phyloP scores from a whole-genome alignment of 2,888 invertebrate genomes.

The Erebia epiphron region DNA sequence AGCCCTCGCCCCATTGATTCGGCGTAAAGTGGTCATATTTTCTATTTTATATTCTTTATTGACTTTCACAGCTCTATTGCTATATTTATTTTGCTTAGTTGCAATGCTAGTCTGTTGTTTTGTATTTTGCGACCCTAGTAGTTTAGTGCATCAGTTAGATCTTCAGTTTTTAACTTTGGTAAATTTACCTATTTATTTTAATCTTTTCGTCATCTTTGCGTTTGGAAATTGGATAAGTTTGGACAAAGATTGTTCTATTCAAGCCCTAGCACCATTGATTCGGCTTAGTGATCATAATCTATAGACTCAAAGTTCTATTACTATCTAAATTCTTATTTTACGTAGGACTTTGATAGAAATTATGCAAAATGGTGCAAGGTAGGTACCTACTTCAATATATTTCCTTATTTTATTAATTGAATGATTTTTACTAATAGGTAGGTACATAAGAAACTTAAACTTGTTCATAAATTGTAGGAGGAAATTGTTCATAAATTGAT shows the following conservation, averaged over 20 bases:
- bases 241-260: neutral
- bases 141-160: too few species aligned
- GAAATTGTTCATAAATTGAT: too few species aligned
- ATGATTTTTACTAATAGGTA: too few species aligned
- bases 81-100: slow-evolving; percentile 31
- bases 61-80: slow-evolving; percentile 55
- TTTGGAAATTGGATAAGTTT: neutral
- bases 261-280: neutral
- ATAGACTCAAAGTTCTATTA: too few species aligned
- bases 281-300: too few species aligned
- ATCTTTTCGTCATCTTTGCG: neutral
- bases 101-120: neutral
- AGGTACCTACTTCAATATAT: too few species aligned
- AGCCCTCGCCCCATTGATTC: slow-evolving; percentile 46
- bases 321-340: too few species aligned
- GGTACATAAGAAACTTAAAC: too few species aligned
- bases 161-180: neutral
- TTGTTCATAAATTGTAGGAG: too few species aligned
- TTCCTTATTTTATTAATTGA: too few species aligned
- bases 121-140: neutral
- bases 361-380: too few species aligned
- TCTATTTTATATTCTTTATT: slow-evolving; percentile 70
- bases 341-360: too few species aligned
- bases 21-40: slow-evolving; percentile 62
- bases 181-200: neutral